Evolutionary conservation across 2,888 invertebrate species (phyloP), one percentile per base, ranked within the genome.

Genomic region (Caenorhabditis uteleia): DNA sequence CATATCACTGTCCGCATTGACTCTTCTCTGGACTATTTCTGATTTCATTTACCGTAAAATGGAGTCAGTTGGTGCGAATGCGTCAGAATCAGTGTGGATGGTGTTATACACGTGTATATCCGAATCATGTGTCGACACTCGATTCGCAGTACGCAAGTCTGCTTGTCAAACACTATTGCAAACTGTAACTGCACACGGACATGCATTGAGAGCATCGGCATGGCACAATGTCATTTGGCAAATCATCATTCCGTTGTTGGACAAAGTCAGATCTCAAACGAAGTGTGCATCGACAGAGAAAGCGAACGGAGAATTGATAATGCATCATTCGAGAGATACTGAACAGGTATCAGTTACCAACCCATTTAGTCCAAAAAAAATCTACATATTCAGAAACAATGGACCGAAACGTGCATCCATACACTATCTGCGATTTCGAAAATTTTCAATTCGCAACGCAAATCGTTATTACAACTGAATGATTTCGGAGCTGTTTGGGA

Each of bases 311-410:
- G 40, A 92, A 91, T 58, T 77, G 56, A 48, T 94, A 5, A 95
- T 98, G 78, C 98, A 98, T 85, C 98, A 98, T 85, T 93, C 95
- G 1, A 88, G 98, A 58, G 97, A 98, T 85, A 98, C 98, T 0
- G 95, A 95, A 44, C n/a, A n/a, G n/a, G n/a, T 97, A 95, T n/a
- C n/a, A n/a, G n/a, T n/a, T n/a, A n/a, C n/a, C n/a, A n/a, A n/a
- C n/a, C n/a, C n/a, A n/a, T n/a, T 31, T 8, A 31, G 8, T 31
- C 31, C 10, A 31, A 42, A 43, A n/a, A n/a, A n/a, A n/a, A n/a
- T n/a, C n/a, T n/a, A n/a, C n/a, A n/a, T n/a, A n/a, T n/a, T n/a
- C 68, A 71, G 34, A 77, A 77, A 42, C 77, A 77, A 57, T 80
- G 80, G 80, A 77, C 77, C 8, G 80, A 80, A 44, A 80, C 80